These are phyloP conservation scores for Patella ulyssiponensis DNA, from an alignment of 2,888 invertebrate genomes.

Conservation along the genomic window DNA sequence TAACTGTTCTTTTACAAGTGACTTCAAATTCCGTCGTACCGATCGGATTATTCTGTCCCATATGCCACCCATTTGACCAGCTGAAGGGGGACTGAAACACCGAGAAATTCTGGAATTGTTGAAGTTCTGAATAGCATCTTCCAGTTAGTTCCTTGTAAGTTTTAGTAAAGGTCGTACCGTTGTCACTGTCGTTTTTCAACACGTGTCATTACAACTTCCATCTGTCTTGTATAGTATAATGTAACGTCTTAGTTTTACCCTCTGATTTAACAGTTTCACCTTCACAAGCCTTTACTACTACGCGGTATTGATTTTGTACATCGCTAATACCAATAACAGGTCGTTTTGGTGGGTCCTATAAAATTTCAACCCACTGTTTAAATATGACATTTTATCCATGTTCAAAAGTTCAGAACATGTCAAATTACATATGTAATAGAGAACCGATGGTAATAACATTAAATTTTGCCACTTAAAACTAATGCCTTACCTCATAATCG, in stretches of 20 bases:
- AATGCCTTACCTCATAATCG: constrained; percentile 53
- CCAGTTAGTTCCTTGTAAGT: constrained; percentile 10
- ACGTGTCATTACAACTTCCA: no score
- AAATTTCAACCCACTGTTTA: no score
- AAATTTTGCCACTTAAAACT: not conserved
- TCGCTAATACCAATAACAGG: no score
- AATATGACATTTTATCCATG: no score
- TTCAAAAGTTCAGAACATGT: no score
- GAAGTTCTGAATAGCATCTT: not conserved
- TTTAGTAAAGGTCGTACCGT: constrained; percentile 23
- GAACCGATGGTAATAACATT: not conserved
- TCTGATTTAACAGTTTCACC: no score
- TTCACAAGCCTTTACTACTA: no score
- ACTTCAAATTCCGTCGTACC: constrained; percentile 27
- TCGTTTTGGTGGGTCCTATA: no score
- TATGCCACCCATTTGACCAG: constrained; percentile 34
- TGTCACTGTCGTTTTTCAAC: constrained; percentile 14
- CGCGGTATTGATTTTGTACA: no score
- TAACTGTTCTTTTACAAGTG: not conserved
- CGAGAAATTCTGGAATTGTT: constrained; percentile 7
- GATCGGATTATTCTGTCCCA: constrained; percentile 39
- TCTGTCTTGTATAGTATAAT: no score
- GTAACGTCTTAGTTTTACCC: no score
- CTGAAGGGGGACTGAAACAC: constrained; percentile 29
- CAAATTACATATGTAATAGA: no score